These are phyloP conservation scores for Tipula lateralis DNA, from an alignment of 2,888 invertebrate species.

Conservation along the genomic window DNA sequence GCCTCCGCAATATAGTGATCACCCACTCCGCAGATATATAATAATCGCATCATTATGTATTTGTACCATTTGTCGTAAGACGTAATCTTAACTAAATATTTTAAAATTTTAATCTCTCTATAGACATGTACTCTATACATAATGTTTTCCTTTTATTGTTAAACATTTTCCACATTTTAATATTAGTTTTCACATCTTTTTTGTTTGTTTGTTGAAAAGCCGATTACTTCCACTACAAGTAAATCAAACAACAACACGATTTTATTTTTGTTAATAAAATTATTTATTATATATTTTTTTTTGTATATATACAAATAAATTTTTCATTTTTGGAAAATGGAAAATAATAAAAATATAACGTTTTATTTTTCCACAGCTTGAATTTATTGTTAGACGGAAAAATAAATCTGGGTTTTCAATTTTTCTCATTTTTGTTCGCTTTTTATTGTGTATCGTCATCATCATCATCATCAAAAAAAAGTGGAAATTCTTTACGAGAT, in stretches of 20 bases:
- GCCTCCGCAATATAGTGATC: not conserved
- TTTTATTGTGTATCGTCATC: too few relatives aligned
- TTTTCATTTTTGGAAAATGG: not conserved
- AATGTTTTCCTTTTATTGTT: not conserved
- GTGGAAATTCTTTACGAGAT: not conserved
- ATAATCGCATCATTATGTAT: not conserved
- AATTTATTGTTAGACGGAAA: constrained; percentile 1
- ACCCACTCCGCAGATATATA: not conserved
- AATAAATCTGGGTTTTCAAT: constrained; percentile 9
- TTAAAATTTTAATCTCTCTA: not conserved
- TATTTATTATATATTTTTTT: too few relatives aligned
- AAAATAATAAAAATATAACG: constrained; percentile 9
- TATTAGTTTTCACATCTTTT: not conserved
- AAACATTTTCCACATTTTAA: not conserved
- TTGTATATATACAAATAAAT: not conserved
- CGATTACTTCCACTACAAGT: constrained; percentile 2
- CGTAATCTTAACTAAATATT: not conserved
- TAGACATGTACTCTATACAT: too few relatives aligned
- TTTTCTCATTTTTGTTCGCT: not conserved
- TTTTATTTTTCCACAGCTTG: constrained; percentile 19
- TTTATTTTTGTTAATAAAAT: not conserved
- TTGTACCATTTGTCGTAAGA: not conserved
- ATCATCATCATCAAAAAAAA: not conserved
- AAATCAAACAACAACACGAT: constrained; percentile 19
- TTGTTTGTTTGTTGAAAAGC: not conserved